phyloP scores from a whole-genome alignment of 2,113 vertebrate species.

The Scopus umbretta region DNA sequence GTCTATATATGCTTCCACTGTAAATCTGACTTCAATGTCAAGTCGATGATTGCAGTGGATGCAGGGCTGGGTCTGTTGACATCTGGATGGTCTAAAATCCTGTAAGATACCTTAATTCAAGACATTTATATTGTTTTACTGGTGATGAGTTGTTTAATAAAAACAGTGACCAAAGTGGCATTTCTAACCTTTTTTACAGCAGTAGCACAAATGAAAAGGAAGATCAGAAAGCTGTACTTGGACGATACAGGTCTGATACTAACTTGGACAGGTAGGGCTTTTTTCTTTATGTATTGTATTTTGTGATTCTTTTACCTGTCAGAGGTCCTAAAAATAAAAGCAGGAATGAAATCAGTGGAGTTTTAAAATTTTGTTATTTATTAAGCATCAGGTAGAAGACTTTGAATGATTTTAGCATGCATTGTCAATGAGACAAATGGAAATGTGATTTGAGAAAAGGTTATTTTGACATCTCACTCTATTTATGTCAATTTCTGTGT shows the following conservation, averaged over 20 bases:
- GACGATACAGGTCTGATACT: conserved; percentile 72
- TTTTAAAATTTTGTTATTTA: background rate
- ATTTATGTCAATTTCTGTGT: background rate
- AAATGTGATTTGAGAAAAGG: background rate
- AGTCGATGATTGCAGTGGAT: background rate
- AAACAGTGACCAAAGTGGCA: background rate
- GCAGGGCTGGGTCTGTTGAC: background rate
- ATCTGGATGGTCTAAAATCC: background rate
- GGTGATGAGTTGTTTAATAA: background rate
- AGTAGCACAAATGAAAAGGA: conserved; percentile 52
- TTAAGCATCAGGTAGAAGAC: background rate
- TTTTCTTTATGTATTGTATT: background rate
- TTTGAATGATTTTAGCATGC: background rate
- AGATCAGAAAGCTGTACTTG: conserved; percentile 64
- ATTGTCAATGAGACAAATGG: background rate
- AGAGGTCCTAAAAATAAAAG: background rate
- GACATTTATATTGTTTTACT: background rate
- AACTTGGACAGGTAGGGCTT: conserved; percentile 71
- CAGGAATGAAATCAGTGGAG: background rate
- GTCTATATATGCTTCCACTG: background rate
- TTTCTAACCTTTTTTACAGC: background rate
- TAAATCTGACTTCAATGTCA: background rate
- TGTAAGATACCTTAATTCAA: background rate
- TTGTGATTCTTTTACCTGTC: background rate
- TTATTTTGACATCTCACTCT: background rate